phyloP scores from a whole-genome alignment of 2,113 vertebrate genomes.

The Solenodon paradoxus region DNA sequence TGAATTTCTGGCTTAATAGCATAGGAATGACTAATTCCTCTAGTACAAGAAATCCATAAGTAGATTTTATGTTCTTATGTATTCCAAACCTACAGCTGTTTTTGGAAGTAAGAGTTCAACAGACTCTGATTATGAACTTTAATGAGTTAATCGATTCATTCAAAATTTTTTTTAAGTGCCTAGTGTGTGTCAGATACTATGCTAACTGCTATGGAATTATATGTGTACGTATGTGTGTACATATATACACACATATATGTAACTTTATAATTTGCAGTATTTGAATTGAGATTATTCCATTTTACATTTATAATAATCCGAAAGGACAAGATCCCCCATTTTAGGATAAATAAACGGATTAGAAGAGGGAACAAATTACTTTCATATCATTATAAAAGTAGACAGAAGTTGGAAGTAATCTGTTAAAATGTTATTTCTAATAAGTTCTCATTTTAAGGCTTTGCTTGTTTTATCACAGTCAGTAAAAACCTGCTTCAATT shows the following conservation, averaged over 20 bases:
- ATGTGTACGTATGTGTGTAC: neutral
- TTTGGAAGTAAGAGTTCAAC: neutral
- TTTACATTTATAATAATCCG: neutral
- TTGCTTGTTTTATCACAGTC: neutral
- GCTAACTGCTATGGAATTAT: neutral
- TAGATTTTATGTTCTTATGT: constrained; percentile 10
- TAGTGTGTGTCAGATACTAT: neutral
- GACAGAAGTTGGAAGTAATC: neutral
- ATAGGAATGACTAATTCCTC: neutral
- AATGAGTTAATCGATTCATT: neutral
- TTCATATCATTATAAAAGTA: neutral
- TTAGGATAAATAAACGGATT: neutral
- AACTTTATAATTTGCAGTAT: neutral
- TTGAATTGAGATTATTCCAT: neutral
- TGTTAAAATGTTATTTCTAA: neutral
- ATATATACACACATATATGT: neutral
- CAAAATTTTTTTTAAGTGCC: neutral
- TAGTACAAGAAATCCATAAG: neutral
- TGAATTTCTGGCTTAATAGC: neutral
- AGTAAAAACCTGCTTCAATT: neutral
- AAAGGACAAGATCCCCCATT: neutral
- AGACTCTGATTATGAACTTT: neutral
- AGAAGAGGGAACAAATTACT: neutral
- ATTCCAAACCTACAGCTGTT: neutral
- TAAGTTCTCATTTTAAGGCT: neutral